These are phyloP conservation scores for Ceratina australensis DNA, from an alignment of 1,140 invertebrate species.

Conservation along the genomic window DNA sequence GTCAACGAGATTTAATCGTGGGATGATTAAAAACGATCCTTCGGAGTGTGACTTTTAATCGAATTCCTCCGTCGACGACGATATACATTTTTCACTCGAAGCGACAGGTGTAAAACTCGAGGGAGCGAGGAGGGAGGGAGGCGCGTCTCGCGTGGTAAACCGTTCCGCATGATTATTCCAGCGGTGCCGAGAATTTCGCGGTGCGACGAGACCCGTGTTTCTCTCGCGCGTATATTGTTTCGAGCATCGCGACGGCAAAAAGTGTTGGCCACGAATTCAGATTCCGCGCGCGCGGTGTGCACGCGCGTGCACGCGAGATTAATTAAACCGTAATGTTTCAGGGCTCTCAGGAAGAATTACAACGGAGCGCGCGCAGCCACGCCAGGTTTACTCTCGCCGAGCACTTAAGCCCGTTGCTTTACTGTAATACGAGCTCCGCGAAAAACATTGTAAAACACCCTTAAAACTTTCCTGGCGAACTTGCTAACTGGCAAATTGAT, in stretches of 20 bases:
- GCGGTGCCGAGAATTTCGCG: neutral
- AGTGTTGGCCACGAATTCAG: conserved; percentile 4
- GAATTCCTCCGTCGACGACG: too few species aligned
- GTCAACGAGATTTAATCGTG: too few species aligned
- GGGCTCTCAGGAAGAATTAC: conserved; percentile 4
- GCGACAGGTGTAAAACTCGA: too few species aligned
- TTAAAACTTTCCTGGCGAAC: too few species aligned
- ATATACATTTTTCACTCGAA: too few species aligned
- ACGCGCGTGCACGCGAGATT: conserved; percentile 15
- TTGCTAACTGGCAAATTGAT: too few species aligned
- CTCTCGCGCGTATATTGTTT: conserved; percentile 12
- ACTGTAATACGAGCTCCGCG: neutral
- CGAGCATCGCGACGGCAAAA: conserved; percentile 1
- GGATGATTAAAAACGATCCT: too few species aligned
- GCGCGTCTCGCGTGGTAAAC: too few species aligned
- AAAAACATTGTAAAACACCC: neutral
- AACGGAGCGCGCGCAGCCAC: neutral
- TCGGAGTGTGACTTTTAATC: too few species aligned
- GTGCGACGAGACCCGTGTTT: neutral
- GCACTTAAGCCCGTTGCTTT: neutral
- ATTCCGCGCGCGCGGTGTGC: conserved; percentile 17
- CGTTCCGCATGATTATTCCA: too few species aligned
- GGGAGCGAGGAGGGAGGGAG: too few species aligned
- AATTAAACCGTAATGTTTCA: conserved; percentile 24
- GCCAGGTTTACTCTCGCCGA: neutral